Evolutionary conservation across 2,888 invertebrate species (phyloP), one percentile per base, ranked within the genome.

Genomic region (Nephrotoma flavescens): DNA sequence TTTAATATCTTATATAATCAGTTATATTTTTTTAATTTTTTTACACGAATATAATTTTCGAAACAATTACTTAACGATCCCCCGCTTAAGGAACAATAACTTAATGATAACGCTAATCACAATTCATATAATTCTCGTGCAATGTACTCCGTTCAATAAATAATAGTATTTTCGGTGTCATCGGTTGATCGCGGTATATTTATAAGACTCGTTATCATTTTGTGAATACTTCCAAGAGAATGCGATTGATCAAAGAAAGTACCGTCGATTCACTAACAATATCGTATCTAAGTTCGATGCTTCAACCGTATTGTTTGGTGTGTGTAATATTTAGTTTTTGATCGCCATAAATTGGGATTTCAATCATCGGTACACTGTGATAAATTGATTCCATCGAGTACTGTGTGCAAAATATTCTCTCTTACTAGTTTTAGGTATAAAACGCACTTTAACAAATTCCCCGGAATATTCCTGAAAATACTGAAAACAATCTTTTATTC

Each of bases 331-430:
- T 93, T 19, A 92, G 19, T 0, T 91, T 90, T 88, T 93, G 93
- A 89, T 93, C 93, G 0, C 90, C 92, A 87, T 92, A 92, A n/a
- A 93, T 89, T 0, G 93, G 93, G 83, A 93, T 91, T 1, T 92
- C 93, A n/a, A 93, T 88, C 15, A 93, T 89, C 0, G 93, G 93
- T n/a, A 91, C 92, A 19, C 92, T 92, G 88, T 92, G 91, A 86
- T 92, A 92, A 86, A 93, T 89, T 0, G 92, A 90, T 88, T 93
- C 93, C 0, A 91, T 92, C n/a, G 91, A 19, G 19, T 19, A 19
- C 19, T 19, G 19, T 19, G 19, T 19, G 19, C 19, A 19, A 19
- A 19, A 19, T 19, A 19, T 1, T 19, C 19, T 19, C 19, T 19
- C 19, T 19, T 31, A 31, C 31, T 31, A 31, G 2, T 31, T 31